Base-by-base conservation (phyloP, 2,113 vertebrate species). In the Hiodon tergisus region DNA sequence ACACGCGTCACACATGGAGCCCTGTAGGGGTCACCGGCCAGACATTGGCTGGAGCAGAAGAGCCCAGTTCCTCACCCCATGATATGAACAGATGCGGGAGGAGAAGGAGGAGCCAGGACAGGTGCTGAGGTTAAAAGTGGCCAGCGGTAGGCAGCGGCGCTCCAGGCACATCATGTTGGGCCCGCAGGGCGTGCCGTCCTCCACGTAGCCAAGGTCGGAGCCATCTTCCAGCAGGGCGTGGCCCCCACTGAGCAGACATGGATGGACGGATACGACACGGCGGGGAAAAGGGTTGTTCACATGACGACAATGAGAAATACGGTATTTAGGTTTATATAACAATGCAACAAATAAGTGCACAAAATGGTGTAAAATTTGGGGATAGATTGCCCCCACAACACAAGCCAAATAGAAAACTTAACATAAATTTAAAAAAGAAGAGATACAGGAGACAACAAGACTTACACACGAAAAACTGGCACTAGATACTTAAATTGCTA, bases 111-210 rank as follows among this genome's bases (percentile, higher is more conserved):
- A 95, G 76, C 95, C 93, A 0, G 97, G 96, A 80, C 96, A 98
- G 83, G 89, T 89, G 82, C 95, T 98, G 85, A 98, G 95, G 89
- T 98, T 98, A 86, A 99, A 98, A 84, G 93, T 92, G 1, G 87
- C 85, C 70, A 94, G 88, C 0, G 94, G 91, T 66, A 95, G 92
- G 90, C 97, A 99, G 88, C 91, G 95, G 11, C 87, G 95, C 67
- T 94, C 96, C 81, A 97, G 86, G 83, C 96, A 98, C 91, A 98
- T 91, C 95, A 98, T 98, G 84, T 94, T 95, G 5, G 96, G 96
- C 14, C 96, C 97, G 2, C 97, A 99, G 3, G 95, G 94, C 0
- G 95, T 95, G 74, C 97, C 97, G 0, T 98, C 96, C 81, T 98
- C 95, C 81, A 99, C 95, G 0, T 98, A 99, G 82, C 96, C 98